Evolutionary conservation across 2,113 vertebrate genomes (phyloP), one percentile per base, ranked within the genome.

Genomic region (Lynx canadensis): DNA sequence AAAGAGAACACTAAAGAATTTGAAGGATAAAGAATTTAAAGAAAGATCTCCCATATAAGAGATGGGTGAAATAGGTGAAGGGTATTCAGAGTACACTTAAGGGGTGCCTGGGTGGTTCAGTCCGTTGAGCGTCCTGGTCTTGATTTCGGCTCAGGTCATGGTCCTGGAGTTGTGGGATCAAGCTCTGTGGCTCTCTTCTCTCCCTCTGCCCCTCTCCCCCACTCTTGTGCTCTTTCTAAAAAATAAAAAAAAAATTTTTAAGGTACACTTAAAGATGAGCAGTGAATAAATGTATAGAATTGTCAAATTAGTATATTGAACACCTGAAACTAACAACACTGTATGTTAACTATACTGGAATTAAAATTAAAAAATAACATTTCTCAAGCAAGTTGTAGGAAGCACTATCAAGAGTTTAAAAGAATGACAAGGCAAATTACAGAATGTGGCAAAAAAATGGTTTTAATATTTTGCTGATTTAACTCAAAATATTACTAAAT

Each of bases 401-500:
- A 60, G 12, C 60, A 85, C 2, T 66, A 31, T 52, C 16, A 68
- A 89, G 55, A 76, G 13, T 78, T 23, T 73, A 38, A 71, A 38
- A 73, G 65, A 81, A 87, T 80, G 5, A 94, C 91, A 93, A 57
- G 33, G 23, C n/a, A 76, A 63, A 82, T 66, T 50, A 23, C 27
- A 65, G 33, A 27, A 27, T 45, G 19, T 50, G 13, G 71, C 63
- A 73, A 80, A 73, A 80, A 89, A 60, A n/a, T 19, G 23, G 74
- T 74, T 83, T 21, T 60, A 60, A 60, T 60, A 21, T 23, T 60
- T 23, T 21, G 2, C 45, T 60, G 19, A 21, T 60, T 23, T 60
- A 60, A 95, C 50, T 92, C 88, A 68, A 95, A 95, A 18, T 52
- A 91, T 65, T 83, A 73, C 63, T 90, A 82, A 93, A 41, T 81